Evolutionary conservation across 2,797 vertebrate species (phyloP), one percentile per base, ranked within the genome.

Genomic region (Sardinella longiceps): DNA sequence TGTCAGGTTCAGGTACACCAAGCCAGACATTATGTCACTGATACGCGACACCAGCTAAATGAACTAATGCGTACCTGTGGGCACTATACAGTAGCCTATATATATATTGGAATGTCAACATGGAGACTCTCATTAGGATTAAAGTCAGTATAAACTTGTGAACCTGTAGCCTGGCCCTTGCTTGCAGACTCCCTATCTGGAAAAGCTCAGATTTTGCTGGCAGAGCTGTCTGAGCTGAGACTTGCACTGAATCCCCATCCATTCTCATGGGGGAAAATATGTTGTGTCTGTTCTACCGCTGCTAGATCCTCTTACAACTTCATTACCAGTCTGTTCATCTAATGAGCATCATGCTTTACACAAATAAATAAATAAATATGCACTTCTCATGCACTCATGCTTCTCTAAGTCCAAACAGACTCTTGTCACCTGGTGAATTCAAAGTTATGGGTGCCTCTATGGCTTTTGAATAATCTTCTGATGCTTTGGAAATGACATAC

Each of bases 161-260:
- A 74, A 74, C 66, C 66, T 74, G 66, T 74, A 18, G 66, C 63
- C 30, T 37, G 63, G 28, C 63, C 18, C 48, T 50, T 14, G 48
- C 48, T 74, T 30, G 63, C 14, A 70, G 28, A 18, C 63, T 74
- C 30, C 30, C 14, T 74, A 74, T 74, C 66, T 74, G 33, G 30
- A 30, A 33, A 74, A 74, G 66, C 66, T 74, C 66, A 74, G 66
- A 74, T 74, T 74, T 74, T 74, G 66, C 66, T 74, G 66, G 30
- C 30, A 28, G 66, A 39, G 66, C 66, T 74, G 66, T 74, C 30
- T 74, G 30, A 74, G 66, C 14, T 14, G 15, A 14, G 66, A 37
- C 30, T 37, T 70, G 15, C 15, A 18, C 33, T 30, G 15, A 74
- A 37, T 20, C 30, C 66, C 30, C 66, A 7, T 30, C 30, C 66